Base-by-base conservation (phyloP, 2,888 invertebrate species). In the Sinelater perroti region DNA sequence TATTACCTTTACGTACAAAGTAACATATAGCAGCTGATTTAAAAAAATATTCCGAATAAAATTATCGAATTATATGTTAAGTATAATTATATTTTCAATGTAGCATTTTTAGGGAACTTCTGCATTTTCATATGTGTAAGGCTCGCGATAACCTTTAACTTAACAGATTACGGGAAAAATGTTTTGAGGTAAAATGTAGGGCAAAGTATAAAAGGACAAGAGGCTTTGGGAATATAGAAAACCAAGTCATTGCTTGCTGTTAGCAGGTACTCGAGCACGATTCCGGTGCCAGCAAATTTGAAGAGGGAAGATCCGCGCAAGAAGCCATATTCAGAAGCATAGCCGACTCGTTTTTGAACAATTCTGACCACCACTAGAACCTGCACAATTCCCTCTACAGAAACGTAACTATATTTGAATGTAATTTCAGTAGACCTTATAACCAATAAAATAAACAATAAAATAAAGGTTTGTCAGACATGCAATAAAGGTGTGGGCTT, bases 211-310 rank as follows among this genome's bases (percentile, higher is more conserved):
- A 17, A 16, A 14, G 17, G 21, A 24, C 8, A 16, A 26, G 31
- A 18, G 28, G 14, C 8, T 28, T 11, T 20, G 18, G 1, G 11
- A 13, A 49, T 30, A n/a, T 2, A 11, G 13, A 44, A 52, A 58
- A 35, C 30, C 21, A 49, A 63, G 63, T 60, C 62, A 55, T 60
- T 68, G 67, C 67, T 70, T 71, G 69, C 66, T 70, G 70, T 73
- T 72, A 70, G 68, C 61, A 63, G 65, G 60, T 67, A 67, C 75
- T 76, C 67, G 66, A 75, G 72, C 76, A 76, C 76, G 76, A 74
- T 70, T 72, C 66, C 65, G 67, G 64, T 67, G 72, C 69, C 70
- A 75, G 75, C 75, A 72, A 60, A 69, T 73, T 72, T 74, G 63
- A 72, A 76, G 75, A 68, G 70, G 53, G 63, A 62, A 67, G 71